Evolutionary conservation across 2,113 vertebrate genomes (phyloP), one percentile per base, ranked within the genome.

Genomic region (Peromyscus polionotus): DNA sequence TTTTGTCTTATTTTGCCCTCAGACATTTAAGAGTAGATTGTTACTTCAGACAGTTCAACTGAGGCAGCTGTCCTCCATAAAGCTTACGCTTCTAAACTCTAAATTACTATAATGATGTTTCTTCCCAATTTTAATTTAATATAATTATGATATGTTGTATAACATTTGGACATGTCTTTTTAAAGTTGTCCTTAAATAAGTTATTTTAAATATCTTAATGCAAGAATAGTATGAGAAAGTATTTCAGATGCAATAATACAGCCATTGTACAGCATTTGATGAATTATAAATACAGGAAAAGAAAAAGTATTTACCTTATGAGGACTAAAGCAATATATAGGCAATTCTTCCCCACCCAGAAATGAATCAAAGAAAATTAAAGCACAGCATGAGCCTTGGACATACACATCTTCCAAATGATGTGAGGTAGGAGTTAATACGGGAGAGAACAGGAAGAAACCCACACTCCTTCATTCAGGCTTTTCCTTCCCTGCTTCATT

Each of bases 401-500:
- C 45, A 1, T 36, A 31, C 22, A 10, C 7, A 22, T 67, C 13
- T 84, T 2, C 33, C n/a, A 33, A 24, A 0, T 86, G 61, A 48
- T 7, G 7, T 42, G 14, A 54, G 61, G 28, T 57, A 75, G 48
- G 4, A 28, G 5, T 31, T 65, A 16, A 51, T 54, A 14, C 6
- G 42, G 20, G 5, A 59, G 33, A 65, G 0, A 11, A 0, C 12
- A 63, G 3, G 14, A 36, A 13, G 83, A 92, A 9, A 0, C 7
- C 7, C 1, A 26, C 22, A 76, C 2, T 76, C 26, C 59, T 81
- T 87, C 36, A 19, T 81, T 87, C 36, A 19, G 17, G 3, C 5
- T 19, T 10, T 65, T 73, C 1, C 14, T 42, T 26, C n/a, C 5
- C 11, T 68, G 3, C 16, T 1, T 73, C 31, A 2, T 0, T 54